These are phyloP conservation scores for Eugnorisma glareosa DNA, from an alignment of 2,888 invertebrate species.

Conservation along the genomic window DNA sequence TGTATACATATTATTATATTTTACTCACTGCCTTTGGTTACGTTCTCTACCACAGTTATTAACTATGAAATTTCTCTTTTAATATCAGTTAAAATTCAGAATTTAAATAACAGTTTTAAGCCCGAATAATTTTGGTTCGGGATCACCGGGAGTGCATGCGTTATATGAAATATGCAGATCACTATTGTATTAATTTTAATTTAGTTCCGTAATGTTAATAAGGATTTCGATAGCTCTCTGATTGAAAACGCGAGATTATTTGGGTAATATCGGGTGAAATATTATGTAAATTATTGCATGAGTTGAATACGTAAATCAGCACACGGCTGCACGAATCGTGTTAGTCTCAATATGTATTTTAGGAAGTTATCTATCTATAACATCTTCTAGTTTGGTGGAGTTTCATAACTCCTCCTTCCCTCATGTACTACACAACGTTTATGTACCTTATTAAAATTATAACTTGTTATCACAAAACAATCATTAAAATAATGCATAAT, in stretches of 20 bases:
- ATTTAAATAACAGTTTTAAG: constrained; percentile 48
- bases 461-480: neutral
- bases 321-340: neutral
- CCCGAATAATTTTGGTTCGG: constrained; percentile 6
- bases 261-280: constrained; percentile 2
- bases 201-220: constrained; percentile 18
- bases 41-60: constrained; percentile 15
- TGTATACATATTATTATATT: constrained; percentile 32
- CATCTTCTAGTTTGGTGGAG: neutral
- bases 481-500: neutral
- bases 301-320: constrained; percentile 13
- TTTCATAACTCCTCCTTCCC: neutral
- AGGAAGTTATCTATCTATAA: neutral
- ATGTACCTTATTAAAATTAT: too few species aligned
- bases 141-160: constrained; percentile 16
- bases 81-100: constrained; percentile 44
- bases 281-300: constrained; percentile 23
- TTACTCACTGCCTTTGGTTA: constrained; percentile 9
- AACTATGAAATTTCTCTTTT: constrained; percentile 12
- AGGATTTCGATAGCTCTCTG: constrained; percentile 16
- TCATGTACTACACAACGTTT: too few species aligned
- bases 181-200: constrained; percentile 32
- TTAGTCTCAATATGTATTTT: neutral
- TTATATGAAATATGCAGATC: constrained; percentile 27
- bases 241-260: constrained; percentile 24